Base-by-base conservation (phyloP, 2,113 vertebrate species). In the Caranx melampygus region DNA sequence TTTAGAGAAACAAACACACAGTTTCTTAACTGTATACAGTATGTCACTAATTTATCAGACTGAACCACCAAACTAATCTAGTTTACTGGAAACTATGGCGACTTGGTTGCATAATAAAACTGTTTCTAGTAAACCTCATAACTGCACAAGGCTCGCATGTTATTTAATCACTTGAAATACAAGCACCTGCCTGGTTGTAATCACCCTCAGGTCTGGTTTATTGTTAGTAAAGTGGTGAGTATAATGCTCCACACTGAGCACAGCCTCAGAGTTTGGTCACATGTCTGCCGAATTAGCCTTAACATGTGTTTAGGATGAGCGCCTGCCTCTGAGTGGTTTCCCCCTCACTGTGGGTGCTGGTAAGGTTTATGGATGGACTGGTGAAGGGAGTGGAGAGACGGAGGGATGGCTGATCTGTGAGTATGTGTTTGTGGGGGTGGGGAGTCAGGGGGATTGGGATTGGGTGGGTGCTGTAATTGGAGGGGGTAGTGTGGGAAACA, bases 401-500 rank as follows among this genome's bases (percentile, higher is more conserved):
- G 70, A 12, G 52, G 61, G 60, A 54, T 3, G 58, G 26, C 26
- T 40, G 33, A 9, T 42, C 3, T 20, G 35, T 37, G 60, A 21
- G 21, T 44, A 21, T 26, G 42, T 31, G 63, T 8, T 3, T 14
- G 21, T 6, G 7, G 18, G 16, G 18, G 15, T 33, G 26, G 68
- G 37, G 66, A 42, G 13, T 16, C n/a, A 26, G 51, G 49, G 21
- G 63, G 45, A 57, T 57, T 57, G 34, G 47, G 63, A 49, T 49
- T 20, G 26, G 47, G 45, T 34, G 63, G 64, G 21, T 59, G 21
- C 49, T 49, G 82, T 62, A 73, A 55, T 73, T 85, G 77, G 57
- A 87, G 20, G 49, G 54, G 75, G 51, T 65, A 49, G 55, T 67
- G 78, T 57, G 82, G 79, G 86, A 88, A 90, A 95, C 93, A 94